Conservation (phyloP, 2,113 vertebrate species). For the Gulo gulo region DNA sequence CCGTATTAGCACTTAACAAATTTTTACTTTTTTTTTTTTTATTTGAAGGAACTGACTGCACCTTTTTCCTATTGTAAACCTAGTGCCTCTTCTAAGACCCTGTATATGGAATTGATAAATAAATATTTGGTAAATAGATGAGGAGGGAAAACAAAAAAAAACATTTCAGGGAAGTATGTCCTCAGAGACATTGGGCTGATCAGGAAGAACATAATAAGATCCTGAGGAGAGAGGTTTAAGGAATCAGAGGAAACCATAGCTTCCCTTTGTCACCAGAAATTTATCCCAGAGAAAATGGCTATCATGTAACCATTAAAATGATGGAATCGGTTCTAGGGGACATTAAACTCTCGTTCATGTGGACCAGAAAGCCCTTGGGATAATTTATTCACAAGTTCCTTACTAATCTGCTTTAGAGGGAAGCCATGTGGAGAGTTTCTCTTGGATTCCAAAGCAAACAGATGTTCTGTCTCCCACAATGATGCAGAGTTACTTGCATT, state of each 20-base stretch:
- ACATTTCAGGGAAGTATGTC: not conserved
- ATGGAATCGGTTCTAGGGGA: not conserved
- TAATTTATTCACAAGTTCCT: slow-evolving; percentile 5
- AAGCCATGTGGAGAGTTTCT: slow-evolving; percentile 28
- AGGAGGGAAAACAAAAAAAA: not conserved
- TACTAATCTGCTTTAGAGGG: slow-evolving; percentile 28
- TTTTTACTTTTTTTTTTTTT: not conserved
- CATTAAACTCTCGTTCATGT: not conserved
- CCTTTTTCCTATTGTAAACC: not conserved
- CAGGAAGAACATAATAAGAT: not conserved
- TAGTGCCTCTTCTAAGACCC: not conserved
- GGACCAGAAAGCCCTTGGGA: not conserved
- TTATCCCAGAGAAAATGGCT: not conserved
- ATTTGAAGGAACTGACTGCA: not conserved
- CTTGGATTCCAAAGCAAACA: slow-evolving; percentile 41
- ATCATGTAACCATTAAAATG: not conserved
- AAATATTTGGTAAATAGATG: not conserved
- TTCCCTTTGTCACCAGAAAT: not conserved
- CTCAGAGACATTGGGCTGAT: not conserved
- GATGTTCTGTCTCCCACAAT: slow-evolving; percentile 21
- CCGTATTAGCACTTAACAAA: not conserved
- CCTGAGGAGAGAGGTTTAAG: not conserved
- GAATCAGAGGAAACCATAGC: not conserved
- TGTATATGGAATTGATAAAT: not conserved
- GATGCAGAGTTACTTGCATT: not conserved